phyloP scores from a whole-genome alignment of 1,140 invertebrate genomes.

The Drosophila repletoides region DNA sequence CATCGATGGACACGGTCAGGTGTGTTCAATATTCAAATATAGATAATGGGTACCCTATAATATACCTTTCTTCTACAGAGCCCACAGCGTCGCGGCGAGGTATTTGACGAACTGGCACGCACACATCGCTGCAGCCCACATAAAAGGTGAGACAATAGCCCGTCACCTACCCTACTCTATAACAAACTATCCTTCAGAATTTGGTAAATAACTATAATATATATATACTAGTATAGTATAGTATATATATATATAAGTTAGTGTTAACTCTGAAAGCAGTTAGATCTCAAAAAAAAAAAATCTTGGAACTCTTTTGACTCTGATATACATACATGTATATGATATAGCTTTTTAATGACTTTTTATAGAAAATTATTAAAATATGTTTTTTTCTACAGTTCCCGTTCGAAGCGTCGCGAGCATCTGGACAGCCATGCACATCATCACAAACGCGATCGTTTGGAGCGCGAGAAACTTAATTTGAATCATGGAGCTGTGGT shows the following conservation, averaged over 20 bases:
- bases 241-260: too few relatives aligned
- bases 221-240: too few relatives aligned
- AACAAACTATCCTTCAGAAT: too few relatives aligned
- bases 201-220: too few relatives aligned
- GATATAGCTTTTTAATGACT: too few relatives aligned
- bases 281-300: too few relatives aligned
- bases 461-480: slow-evolving; percentile 59
- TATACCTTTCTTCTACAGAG: slow-evolving; percentile 50
- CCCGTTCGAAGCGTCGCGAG: slow-evolving; percentile 72
- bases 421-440: slow-evolving; percentile 62
- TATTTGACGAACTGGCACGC: slow-evolving; percentile 73
- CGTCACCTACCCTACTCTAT: too few relatives aligned
- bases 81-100: slow-evolving; percentile 74
- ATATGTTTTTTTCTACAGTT: slow-evolving; percentile 25
- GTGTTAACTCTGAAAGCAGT: too few relatives aligned
- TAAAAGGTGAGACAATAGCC: slow-evolving; percentile 53
- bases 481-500: slow-evolving; percentile 50
- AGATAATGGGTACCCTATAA: neutral
- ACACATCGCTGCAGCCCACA: slow-evolving; percentile 79
- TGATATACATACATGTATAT: too few relatives aligned
- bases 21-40: slow-evolving; percentile 7
- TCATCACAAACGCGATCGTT: slow-evolving; percentile 72
- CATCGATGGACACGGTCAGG: slow-evolving; percentile 65
- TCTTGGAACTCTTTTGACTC: too few relatives aligned
- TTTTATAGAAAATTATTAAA: neutral